A percentile compares a stretch with the other conserved stretches of the same genome.
phyloP scores from a whole-genome alignment of 2,797 vertebrate genomes.

The Phaenicophaeus curvirostris region DNA sequence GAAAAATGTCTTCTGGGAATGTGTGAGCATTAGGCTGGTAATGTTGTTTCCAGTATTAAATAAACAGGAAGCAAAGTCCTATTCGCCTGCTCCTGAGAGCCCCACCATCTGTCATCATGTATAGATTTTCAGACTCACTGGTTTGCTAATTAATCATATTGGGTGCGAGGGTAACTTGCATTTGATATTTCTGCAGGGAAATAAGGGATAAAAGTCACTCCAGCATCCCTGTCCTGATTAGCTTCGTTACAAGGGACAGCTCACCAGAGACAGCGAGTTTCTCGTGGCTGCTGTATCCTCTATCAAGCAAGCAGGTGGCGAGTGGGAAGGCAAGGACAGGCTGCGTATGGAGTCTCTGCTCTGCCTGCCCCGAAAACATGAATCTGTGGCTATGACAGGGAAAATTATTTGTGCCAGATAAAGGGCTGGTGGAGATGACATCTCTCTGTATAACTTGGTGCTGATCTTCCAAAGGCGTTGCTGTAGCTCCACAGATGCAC shows the following conservation, averaged over 20 bases:
- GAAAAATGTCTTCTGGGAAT: not conserved
- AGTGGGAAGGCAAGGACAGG: not conserved
- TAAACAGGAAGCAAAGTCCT: conserved; percentile 14
- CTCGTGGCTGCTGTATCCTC: not conserved
- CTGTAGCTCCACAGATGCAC: not conserved
- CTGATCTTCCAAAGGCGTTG: not conserved
- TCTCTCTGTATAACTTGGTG: not conserved
- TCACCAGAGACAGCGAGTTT: not conserved
- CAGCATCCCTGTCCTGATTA: not conserved
- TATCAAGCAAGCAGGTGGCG: not conserved
- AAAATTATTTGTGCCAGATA: not conserved
- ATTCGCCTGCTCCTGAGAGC: not conserved
- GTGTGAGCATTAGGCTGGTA: not conserved
- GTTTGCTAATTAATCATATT: conserved; percentile 14
- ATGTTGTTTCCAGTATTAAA: conserved; percentile 1
- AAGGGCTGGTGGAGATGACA: not conserved
- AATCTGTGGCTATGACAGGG: not conserved
- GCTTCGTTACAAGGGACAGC: not conserved
- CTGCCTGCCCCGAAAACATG: not conserved
- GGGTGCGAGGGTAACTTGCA: not conserved
- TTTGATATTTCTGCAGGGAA: not conserved
- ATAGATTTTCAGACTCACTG: not conserved
- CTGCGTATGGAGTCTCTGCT: not conserved
- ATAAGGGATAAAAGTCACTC: not conserved
- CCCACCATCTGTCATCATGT: conserved; percentile 11